Evolutionary conservation across 2,888 invertebrate species (phyloP).

Genomic region (Orthonevra nobilis): DNA sequence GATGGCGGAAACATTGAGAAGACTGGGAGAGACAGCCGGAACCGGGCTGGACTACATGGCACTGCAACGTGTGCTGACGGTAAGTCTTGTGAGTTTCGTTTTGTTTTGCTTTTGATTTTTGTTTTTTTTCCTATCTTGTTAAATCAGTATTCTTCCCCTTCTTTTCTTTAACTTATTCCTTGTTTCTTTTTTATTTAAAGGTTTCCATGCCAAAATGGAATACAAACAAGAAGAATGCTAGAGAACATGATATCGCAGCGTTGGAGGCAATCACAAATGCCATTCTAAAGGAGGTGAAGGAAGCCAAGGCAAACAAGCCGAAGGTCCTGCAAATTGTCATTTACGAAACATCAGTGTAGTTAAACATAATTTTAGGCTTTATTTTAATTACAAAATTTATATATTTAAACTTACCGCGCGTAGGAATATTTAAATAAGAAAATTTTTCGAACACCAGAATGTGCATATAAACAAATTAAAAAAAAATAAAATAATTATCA

Average conservation of each 20-base stretch:
- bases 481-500: conserved; percentile 31
- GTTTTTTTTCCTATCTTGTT: neutral
- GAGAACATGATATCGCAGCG: conserved; percentile 86
- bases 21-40: conserved; percentile 89
- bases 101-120: neutral
- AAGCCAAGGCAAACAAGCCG: conserved; percentile 81
- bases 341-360: conserved; percentile 92
- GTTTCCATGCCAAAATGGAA: conserved; percentile 87
- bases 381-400: conserved; percentile 38
- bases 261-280: conserved; percentile 81
- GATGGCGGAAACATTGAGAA: conserved; percentile 88
- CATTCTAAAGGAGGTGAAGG: conserved; percentile 86
- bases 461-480: no score
- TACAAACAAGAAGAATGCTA: conserved; percentile 79
- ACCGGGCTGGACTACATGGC: conserved; percentile 86
- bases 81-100: conserved; percentile 74
- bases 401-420: conserved; percentile 37
- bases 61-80: conserved; percentile 87
- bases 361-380: conserved; percentile 28
- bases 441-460: neutral
- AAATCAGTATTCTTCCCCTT: no score
- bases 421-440: conserved; percentile 11
- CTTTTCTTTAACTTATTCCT: no score
- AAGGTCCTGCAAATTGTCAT: conserved; percentile 90
- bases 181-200: no score